A percentile compares a stretch with the other conserved stretches of the same genome.
Conservation (phyloP, 2,113 vertebrate genomes). For the Alligator sinensis region DNA sequence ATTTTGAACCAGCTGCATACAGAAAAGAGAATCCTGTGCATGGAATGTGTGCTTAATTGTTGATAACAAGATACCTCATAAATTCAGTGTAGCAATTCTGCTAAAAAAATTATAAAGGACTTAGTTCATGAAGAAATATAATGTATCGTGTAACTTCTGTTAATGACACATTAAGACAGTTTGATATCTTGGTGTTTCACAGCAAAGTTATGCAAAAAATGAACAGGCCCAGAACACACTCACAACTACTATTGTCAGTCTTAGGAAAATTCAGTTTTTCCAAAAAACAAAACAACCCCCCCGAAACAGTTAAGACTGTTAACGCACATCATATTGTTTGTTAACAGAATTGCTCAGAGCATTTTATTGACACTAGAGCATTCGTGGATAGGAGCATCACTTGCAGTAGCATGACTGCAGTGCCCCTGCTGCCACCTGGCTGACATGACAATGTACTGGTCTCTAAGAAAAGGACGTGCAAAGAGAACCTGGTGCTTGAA, state of each 20-base stretch:
- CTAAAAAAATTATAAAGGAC: neutral
- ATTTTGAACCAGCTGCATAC: neutral
- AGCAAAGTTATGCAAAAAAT: neutral
- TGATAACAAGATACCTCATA: neutral
- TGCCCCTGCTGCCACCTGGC: neutral
- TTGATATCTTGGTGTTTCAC: neutral
- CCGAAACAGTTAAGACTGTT: neutral
- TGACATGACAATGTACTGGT: neutral
- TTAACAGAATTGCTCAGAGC: neutral
- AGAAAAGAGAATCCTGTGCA: neutral
- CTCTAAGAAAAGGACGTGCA: neutral
- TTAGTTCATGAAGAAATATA: neutral
- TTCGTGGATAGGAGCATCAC: neutral
- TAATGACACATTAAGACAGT: neutral
- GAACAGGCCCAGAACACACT: neutral
- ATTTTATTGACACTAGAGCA: neutral
- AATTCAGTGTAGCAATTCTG: neutral
- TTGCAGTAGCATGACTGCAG: rapidly evolving
- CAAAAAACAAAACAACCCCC: neutral
- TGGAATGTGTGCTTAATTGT: neutral
- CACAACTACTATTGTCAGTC: neutral
- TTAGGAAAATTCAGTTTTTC: neutral
- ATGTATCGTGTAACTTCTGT: neutral
- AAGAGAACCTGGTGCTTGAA: neutral
- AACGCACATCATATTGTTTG: neutral